Evolutionary conservation across 2,797 vertebrate genomes (phyloP).

Genomic region (Mus spretus): DNA sequence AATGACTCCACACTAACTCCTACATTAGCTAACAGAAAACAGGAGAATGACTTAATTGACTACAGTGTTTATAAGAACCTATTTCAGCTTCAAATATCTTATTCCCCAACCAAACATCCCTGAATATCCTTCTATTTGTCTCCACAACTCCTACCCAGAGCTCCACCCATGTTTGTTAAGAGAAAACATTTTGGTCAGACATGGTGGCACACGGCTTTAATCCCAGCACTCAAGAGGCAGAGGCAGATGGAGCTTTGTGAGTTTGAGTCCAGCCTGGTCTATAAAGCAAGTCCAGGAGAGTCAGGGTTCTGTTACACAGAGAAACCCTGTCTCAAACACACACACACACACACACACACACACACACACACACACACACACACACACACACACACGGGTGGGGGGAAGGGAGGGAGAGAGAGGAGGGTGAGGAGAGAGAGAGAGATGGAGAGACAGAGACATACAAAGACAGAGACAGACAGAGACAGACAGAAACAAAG

Average conservation of each 20-base stretch:
- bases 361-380: no score
- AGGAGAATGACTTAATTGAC: not conserved
- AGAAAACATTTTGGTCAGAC: not conserved
- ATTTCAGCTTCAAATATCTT: slow-evolving; percentile 30
- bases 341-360: no score
- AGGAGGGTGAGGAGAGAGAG: no score
- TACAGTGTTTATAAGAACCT: not conserved
- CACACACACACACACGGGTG: no score
- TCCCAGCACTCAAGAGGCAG: not conserved
- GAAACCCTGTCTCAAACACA: not conserved
- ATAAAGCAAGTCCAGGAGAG: not conserved
- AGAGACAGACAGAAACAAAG: no score
- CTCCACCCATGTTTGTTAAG: not conserved
- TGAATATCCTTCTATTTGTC: not conserved
- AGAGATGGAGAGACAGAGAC: no score
- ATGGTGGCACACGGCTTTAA: not conserved
- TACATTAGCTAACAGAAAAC: slow-evolving; percentile 28
- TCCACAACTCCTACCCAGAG: not conserved
- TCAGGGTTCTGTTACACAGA: not conserved
- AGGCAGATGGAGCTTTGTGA: not conserved
- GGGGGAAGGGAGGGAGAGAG: no score
- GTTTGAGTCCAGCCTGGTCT: not conserved
- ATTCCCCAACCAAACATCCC: slow-evolving; percentile 16
- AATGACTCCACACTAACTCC: slow-evolving; percentile 2
- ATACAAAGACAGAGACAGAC: no score